phyloP scores from a whole-genome alignment of 2,113 vertebrate species.

The Vulpes lagopus region DNA sequence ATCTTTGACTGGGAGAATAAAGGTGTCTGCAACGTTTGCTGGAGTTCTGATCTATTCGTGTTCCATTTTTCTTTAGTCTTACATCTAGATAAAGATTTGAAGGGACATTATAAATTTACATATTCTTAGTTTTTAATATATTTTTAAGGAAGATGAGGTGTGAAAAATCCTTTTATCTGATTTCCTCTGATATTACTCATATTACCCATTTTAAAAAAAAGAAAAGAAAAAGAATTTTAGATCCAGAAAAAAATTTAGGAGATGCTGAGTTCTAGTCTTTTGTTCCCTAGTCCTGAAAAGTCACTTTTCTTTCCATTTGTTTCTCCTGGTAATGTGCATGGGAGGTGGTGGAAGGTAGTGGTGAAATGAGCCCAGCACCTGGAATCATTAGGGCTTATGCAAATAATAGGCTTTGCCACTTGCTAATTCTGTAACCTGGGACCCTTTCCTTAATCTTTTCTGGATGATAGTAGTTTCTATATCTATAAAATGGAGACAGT shows the following conservation, averaged over 20 bases:
- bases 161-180: conserved; percentile 65
- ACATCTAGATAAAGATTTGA: conserved; percentile 67
- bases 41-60: conserved; percentile 42
- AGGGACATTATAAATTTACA: conserved; percentile 52
- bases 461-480: neutral
- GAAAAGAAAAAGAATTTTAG: conserved; percentile 40
- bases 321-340: neutral
- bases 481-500: neutral
- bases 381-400: neutral
- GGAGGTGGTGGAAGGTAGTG: neutral
- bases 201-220: conserved; percentile 42
- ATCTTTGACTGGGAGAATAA: conserved; percentile 61
- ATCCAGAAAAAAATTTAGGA: neutral
- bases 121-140: conserved; percentile 70
- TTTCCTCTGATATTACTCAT: conserved; percentile 50
- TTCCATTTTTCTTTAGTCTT: conserved; percentile 57
- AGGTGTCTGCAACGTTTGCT: conserved; percentile 24
- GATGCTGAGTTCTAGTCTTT: neutral
- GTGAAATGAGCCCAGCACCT: neutral
- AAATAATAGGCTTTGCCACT: neutral
- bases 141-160: conserved; percentile 61
- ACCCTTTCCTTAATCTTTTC: neutral
- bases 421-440: neutral
- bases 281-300: neutral
- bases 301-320: neutral